These are phyloP conservation scores for Cactoblastis cactorum DNA, from an alignment of 2,888 invertebrate species.

Conservation along the genomic window DNA sequence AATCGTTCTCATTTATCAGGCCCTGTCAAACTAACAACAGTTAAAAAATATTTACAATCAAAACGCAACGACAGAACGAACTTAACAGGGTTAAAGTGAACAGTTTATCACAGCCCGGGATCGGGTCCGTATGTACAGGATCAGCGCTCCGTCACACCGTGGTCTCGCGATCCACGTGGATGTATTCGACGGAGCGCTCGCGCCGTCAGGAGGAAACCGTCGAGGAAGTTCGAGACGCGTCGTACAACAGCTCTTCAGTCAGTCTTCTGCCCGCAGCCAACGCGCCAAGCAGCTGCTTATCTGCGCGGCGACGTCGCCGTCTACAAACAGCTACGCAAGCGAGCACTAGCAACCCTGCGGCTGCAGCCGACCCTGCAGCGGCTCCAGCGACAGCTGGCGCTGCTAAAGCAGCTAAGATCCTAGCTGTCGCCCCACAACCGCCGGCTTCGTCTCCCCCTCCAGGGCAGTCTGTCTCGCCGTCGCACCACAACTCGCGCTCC, in stretches of 20 bases:
- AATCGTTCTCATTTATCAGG: neutral
- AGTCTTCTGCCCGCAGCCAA: conserved; percentile 81
- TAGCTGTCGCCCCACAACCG: conserved; percentile 56
- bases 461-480: conserved; percentile 74
- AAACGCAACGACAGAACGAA: conserved; percentile 8
- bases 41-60: conserved; percentile 14
- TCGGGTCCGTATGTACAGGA: conserved; percentile 14
- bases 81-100: conserved; percentile 10
- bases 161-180: conserved; percentile 95
- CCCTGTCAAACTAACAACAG: conserved; percentile 6
- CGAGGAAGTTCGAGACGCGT: conserved; percentile 77
- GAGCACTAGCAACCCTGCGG: conserved; percentile 48
- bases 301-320: conserved; percentile 74
- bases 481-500: conserved; percentile 86
- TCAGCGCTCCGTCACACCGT: conserved; percentile 86
- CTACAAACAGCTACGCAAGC: conserved; percentile 76
- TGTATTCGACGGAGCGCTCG: conserved; percentile 93
- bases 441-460: conserved; percentile 78
- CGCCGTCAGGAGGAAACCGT: conserved; percentile 91
- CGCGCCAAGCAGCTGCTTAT: conserved; percentile 80
- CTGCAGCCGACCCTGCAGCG: conserved; percentile 70
- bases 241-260: conserved; percentile 84
- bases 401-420: conserved; percentile 82
- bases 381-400: conserved; percentile 76
- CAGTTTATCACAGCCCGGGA: conserved; percentile 5